These are phyloP conservation scores for Acestrorhynchus altus DNA, from an alignment of 2,797 vertebrate species.

Conservation along the genomic window DNA sequence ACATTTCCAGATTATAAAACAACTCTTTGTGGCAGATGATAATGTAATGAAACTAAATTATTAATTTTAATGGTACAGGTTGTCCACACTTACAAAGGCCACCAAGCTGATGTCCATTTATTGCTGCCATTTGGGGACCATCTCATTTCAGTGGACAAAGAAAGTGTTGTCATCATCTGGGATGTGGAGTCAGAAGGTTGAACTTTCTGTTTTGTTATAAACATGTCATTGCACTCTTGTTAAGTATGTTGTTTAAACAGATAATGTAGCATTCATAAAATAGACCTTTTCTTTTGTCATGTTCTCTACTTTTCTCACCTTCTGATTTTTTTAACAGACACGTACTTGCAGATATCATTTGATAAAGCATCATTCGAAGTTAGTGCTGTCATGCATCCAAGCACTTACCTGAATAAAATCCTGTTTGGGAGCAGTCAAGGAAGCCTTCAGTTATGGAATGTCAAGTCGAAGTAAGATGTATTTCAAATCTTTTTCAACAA, in stretches of 20 bases:
- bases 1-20: background rate
- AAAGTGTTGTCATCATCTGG: conserved; percentile 90
- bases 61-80: conserved; percentile 78
- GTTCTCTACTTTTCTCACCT: background rate
- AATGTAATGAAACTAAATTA: background rate
- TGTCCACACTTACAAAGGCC: conserved; percentile 88
- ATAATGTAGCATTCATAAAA: background rate
- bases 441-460: conserved; percentile 93
- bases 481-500: background rate
- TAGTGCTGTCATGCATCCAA: conserved; percentile 91
- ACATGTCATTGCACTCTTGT: background rate
- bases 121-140: conserved; percentile 94
- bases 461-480: conserved; percentile 88
- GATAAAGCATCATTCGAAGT: conserved; percentile 86
- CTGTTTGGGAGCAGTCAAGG: conserved; percentile 93
- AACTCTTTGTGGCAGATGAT: background rate
- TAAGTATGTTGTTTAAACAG: background rate
- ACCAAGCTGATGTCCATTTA: conserved; percentile 85
- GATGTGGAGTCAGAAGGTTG: conserved; percentile 86
- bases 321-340: conserved; percentile 75
- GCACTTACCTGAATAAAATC: conserved; percentile 96
- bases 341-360: conserved; percentile 88
- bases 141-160: conserved; percentile 87
- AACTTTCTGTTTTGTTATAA: background rate
- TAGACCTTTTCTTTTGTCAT: background rate